Evolutionary conservation across 2,888 invertebrate genomes (phyloP).

Genomic region (Drosophila affinis): DNA sequence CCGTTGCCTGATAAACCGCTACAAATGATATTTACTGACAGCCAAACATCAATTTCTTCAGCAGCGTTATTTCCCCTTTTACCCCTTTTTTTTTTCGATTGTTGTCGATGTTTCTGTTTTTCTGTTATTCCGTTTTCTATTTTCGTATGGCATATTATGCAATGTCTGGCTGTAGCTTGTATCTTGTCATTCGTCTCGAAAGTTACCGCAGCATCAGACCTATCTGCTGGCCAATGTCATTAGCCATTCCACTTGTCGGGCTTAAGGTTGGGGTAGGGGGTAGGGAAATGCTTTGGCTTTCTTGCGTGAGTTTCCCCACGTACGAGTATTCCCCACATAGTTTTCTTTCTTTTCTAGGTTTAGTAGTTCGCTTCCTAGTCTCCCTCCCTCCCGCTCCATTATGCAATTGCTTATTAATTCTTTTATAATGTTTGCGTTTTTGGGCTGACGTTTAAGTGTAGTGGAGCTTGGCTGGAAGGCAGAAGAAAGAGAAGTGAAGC

Average conservation of each 20-base stretch:
- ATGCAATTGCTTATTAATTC: constrained; percentile 65
- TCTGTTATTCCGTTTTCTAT: constrained; percentile 62
- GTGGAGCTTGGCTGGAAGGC: too few species aligned
- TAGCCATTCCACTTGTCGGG: constrained; percentile 22
- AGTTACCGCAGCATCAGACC: constrained; percentile 39
- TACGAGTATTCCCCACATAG: too few species aligned
- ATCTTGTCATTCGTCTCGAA: constrained; percentile 51
- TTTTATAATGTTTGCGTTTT: constrained; percentile 49
- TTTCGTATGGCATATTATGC: constrained; percentile 71
- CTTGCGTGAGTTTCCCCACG: constrained; percentile 45
- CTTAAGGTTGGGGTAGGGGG: too few species aligned
- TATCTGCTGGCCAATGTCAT: constrained; percentile 43
- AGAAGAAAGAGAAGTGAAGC: neutral
- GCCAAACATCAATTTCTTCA: constrained; percentile 49
- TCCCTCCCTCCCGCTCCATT: constrained; percentile 24
- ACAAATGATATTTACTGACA: constrained; percentile 71
- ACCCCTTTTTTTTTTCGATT: neutral
- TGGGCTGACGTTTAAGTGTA: constrained; percentile 34
- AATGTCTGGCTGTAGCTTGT: constrained; percentile 48
- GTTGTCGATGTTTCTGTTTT: constrained; percentile 32
- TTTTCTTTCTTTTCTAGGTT: constrained; percentile 24
- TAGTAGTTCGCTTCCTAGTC: constrained; percentile 62
- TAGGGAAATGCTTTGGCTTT: constrained; percentile 54
- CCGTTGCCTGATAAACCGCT: constrained; percentile 80
- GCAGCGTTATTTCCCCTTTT: constrained; percentile 22